Base-by-base conservation (phyloP, 2,888 invertebrate species). In the Drosophila lacicola region DNA sequence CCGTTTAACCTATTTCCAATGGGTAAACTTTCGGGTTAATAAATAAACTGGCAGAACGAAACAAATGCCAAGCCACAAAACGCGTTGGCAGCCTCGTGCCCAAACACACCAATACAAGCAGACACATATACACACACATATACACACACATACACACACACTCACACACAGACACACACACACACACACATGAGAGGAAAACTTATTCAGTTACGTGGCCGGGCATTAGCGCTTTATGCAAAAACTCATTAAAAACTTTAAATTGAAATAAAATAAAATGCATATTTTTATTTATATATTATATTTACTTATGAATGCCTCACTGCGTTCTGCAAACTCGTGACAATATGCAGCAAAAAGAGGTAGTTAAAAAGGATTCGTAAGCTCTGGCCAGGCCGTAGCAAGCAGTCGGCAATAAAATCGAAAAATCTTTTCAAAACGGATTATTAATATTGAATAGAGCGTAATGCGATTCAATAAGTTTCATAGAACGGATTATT, bases 201-300 rank as follows among this genome's bases (percentile, higher is more conserved):
- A 61, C 42, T 55, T 54, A 42, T 55, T 33, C 46, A 34, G 45
- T 45, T 63, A 50, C 47, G 64, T 44, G 62, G 29, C 11, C 14
- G 17, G 65, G 78, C 81, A 83, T 83, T 80, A 74, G 76, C 60
- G 62, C 50, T 39, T 70, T 55, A 63, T 74, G 60, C 62, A 71
- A 74, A 89, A 90, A 88, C 87, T 88, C 85, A 90, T 90, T 90
- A 89, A 86, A 75, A 90, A 90, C 79, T 89, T 90, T 90, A 88
- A 90, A 90, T 90, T 87, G 89, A 90, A 90, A 90, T 86, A 70
- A 87, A 88, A 87, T 88, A 83, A 74, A 78, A 76, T 72, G 68
- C 72, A 75, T 68, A 78, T 56, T 66, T 61, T 58, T 82, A 67
- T 68, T 55, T 57, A 49, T 69, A 56, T 56, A 69, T 42, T 61